Evolutionary conservation across 2,797 vertebrate genomes (phyloP).

Genomic region (Yasuhikotakia modesta): DNA sequence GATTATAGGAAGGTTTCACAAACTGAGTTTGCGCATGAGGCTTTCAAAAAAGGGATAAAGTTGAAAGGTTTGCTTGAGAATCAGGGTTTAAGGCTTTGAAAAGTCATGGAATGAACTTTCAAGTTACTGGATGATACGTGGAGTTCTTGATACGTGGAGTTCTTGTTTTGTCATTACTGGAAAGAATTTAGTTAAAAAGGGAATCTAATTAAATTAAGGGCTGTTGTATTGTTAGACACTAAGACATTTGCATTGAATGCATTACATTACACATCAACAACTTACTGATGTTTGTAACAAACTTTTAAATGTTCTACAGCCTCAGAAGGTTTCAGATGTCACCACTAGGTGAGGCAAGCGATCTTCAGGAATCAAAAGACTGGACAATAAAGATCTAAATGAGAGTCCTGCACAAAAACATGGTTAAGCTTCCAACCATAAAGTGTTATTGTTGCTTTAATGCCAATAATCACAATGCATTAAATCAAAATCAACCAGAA

Average conservation of each 20-base stretch:
- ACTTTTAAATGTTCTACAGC: too few relatives aligned
- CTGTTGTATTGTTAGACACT: conserved; percentile 39
- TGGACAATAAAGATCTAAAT: conserved; percentile 11
- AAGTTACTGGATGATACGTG: conserved; percentile 2
- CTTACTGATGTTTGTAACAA: too few relatives aligned
- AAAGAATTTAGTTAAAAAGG: conserved; percentile 39
- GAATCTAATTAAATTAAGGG: conserved; percentile 53
- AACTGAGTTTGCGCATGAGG: conserved; percentile 6
- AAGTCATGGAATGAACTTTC: conserved; percentile 5
- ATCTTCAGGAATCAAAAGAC: conserved; percentile 23
- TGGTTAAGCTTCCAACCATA: background rate
- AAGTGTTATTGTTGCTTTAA: conserved; percentile 11
- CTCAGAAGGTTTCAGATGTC: conserved; percentile 22
- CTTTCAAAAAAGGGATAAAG: conserved; percentile 28
- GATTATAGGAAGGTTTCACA: conserved; percentile 20
- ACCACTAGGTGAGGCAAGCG: conserved; percentile 52
- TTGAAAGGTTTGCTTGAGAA: background rate
- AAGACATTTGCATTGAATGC: conserved; percentile 7
- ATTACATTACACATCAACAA: too few relatives aligned
- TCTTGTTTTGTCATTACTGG: too few relatives aligned
- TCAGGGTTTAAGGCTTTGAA: conserved; percentile 10
- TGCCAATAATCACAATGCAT: conserved; percentile 28
- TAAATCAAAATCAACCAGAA: conserved; percentile 35
- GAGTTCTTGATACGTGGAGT: too few relatives aligned
- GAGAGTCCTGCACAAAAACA: background rate